Base-by-base conservation (phyloP, 2,888 invertebrate species). In the Phyto melanocephala region DNA sequence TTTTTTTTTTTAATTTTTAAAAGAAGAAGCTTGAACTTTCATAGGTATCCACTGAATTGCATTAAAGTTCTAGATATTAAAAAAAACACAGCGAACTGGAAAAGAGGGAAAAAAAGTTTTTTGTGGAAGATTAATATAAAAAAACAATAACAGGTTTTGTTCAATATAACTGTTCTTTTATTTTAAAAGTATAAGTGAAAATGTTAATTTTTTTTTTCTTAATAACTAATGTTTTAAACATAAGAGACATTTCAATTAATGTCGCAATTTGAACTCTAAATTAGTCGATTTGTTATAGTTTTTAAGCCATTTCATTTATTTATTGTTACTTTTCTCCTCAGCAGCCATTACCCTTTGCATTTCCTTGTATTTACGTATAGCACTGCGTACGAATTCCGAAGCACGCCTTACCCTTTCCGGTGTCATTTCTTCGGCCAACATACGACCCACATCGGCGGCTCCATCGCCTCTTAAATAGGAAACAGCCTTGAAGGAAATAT, bases 361-460 rank as follows among this genome's bases (percentile, higher is more conserved):
- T 62, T 88, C 86, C 5, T 85, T 90, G 86, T 93, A 94, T 86
- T 93, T 93, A 37, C 92, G 92, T 67, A 94, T 91, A 10, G 94
- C 94, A 56, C 91, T 91, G 79, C 92, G 91, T 1, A 94, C 92
- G 54, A 93, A 90, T 20, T 92, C 90, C 0, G 93, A 91, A 0
- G 93, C 92, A 8, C 92, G 90, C 20, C 92, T 91, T 45, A 94
- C 90, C 60, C 92, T 91, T 68, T 94, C 93, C 1, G 93, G 92
- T 0, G 93, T 93, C 84, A 94, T 91, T 85, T 89, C 91, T 4
- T 88, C 87, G 28, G 88, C 90, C 11, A 91, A 54, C 87, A 89
- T 88, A 60, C 89, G 89, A 2, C 89, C 89, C 63, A 91, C 86
- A 76, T 82, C 80, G 15, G 88, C 87, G 2, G 89, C 89, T 50